Base-by-base conservation (phyloP, 2,113 vertebrate species). In the Rallus limicola region DNA sequence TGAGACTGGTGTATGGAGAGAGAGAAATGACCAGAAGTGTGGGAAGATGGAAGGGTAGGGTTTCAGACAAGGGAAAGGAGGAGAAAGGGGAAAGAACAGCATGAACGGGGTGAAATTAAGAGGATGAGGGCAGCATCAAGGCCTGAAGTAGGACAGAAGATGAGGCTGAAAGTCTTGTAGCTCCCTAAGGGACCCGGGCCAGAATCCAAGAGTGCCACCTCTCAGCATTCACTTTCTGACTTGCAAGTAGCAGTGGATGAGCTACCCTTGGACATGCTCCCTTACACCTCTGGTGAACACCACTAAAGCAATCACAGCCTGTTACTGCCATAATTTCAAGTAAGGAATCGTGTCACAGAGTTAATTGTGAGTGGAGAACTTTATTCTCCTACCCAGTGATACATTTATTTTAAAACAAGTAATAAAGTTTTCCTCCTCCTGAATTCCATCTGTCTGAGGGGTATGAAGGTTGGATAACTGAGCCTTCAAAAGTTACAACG, bases 351-450 rank as follows among this genome's bases (percentile, higher is more conserved):
- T 92, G 82, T 59, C 63, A 85, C 55, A 70, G 59, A 77, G 31
- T 64, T 77, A 58, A 50, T 21, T 83, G 38, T 81, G 88, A 94
- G 86, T 88, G 91, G 91, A 90, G 91, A 76, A 95, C 85, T 72
- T 92, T 59, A 72, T 95, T 97, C 71, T 94, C 55, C 85, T 80
- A 89, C 94, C 79, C 94, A 81, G 86, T 55, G 82, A 92, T 81
- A 93, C 17, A 67, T 80, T 95, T 93, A 96, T 95, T 95, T 97
- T 95, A 97, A 93, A 97, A 83, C 83, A 88, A 96, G 67, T 62
- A 74, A 81, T 63, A 90, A 82, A 92, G 50, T 67, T 93, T 48
- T 92, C 88, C 85, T 95, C 92, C 95, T 95, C 79, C 95, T 62
- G 68, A 94, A 74, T 94, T 88, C 95, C 92, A 97, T 96, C 95